A percentile compares a stretch with the other conserved stretches of the same genome.
Evolutionary conservation across 2,888 invertebrate species (phyloP).

Genomic region (Clitarchus hookeri): DNA sequence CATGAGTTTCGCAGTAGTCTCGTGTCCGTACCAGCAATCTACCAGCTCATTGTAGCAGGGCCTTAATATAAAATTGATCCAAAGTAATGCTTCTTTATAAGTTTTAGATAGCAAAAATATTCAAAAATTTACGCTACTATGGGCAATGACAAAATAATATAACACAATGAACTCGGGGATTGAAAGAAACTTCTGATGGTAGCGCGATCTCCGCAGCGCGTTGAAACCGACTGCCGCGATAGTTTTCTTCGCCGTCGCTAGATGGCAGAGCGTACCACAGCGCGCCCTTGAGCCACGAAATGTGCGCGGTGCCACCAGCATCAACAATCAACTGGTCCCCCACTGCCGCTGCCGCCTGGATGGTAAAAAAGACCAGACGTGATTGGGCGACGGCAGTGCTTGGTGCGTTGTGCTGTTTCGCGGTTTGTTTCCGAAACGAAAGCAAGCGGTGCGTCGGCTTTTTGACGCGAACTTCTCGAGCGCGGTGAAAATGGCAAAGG

Average conservation of each 20-base stretch:
- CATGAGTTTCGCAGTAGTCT: too few species aligned
- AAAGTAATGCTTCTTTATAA: too few species aligned
- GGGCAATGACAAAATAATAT: too few species aligned
- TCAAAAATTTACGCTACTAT: too few species aligned
- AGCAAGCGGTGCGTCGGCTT: not conserved
- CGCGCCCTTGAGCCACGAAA: not conserved
- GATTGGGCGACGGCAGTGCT: not conserved
- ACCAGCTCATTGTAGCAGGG: too few species aligned
- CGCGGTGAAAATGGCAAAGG: not conserved
- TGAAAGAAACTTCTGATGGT: not conserved
- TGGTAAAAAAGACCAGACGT: not conserved
- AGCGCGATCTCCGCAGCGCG: not conserved
- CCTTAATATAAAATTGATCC: too few species aligned
- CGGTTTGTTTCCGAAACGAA: not conserved
- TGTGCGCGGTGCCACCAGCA: not conserved
- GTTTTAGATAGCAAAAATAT: too few species aligned
- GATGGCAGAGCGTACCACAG: not conserved
- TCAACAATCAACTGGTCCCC: constrained; percentile 14
- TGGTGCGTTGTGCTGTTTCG: not conserved
- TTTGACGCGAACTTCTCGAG: not conserved
- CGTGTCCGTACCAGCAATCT: too few species aligned
- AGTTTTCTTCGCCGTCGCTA: not conserved
- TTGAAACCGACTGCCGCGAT: not conserved
- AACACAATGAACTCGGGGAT: too few species aligned
- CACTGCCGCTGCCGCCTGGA: not conserved